A percentile compares a stretch with the other conserved stretches of the same genome.
phyloP scores from a whole-genome alignment of 1,140 invertebrate genomes.

The Psix sp. region DNA sequence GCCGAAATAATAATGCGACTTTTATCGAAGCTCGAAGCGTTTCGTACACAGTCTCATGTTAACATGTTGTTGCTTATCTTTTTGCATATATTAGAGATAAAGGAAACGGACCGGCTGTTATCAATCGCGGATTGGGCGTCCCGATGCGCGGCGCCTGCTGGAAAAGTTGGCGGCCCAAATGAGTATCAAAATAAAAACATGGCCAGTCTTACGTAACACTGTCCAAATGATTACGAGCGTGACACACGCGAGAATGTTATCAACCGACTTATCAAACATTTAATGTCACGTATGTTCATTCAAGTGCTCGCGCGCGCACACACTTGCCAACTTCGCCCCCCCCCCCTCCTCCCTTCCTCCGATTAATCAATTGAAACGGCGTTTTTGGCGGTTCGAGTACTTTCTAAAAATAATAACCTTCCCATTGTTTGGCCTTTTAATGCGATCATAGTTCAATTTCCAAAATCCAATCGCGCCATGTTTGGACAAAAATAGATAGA shows the following conservation, averaged over 20 bases:
- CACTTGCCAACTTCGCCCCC: neutral
- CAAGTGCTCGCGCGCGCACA: neutral
- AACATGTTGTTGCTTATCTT: neutral
- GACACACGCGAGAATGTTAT: constrained; percentile 9
- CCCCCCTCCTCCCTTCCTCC: no score
- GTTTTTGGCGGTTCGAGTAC: no score
- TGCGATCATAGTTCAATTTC: no score
- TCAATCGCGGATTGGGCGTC: neutral
- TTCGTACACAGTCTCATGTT: neutral
- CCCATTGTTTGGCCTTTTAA: no score
- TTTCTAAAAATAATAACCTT: no score
- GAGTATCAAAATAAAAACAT: constrained; percentile 14
- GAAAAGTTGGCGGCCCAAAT: neutral
- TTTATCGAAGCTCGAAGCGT: no score
- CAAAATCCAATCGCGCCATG: no score
- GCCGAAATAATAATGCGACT: no score
- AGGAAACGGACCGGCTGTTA: neutral
- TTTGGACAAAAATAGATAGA: no score
- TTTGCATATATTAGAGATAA: constrained; percentile 15
- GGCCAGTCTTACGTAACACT: constrained; percentile 2
- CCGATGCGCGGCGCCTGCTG: neutral
- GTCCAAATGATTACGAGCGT: constrained; percentile 4
- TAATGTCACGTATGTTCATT: constrained; percentile 12
- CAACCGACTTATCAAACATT: constrained; percentile 4
- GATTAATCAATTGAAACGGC: no score